A percentile compares a stretch with the other conserved stretches of the same genome.
Conservation (phyloP, 2,888 invertebrate genomes). For the Platypus cylindrus region DNA sequence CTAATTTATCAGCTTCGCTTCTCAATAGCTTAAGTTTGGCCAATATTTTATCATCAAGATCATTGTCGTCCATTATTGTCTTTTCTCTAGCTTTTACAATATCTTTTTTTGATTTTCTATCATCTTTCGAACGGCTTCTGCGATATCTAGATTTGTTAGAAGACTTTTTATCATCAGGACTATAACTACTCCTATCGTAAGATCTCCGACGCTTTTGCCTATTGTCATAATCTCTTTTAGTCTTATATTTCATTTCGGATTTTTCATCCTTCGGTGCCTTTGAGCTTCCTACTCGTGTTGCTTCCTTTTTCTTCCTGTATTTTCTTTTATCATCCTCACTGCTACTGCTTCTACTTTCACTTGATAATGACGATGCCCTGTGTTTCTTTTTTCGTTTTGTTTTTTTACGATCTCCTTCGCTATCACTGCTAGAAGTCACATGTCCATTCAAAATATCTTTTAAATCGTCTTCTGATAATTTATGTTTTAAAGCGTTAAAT, state of each 20-base stretch:
- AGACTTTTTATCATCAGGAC: constrained; percentile 8
- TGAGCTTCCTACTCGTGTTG: not conserved
- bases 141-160: too few species aligned
- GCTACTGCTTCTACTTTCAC: constrained; percentile 14
- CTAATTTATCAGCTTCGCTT: constrained; percentile 15
- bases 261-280: not conserved
- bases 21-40: constrained; percentile 10
- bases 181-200: constrained; percentile 5
- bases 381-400: constrained; percentile 12
- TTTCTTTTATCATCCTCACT: constrained; percentile 4
- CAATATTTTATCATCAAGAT: constrained; percentile 14
- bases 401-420: constrained; percentile 21
- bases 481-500: constrained; percentile 51
- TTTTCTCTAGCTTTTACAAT: constrained; percentile 3
- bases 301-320: constrained; percentile 3
- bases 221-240: not conserved
- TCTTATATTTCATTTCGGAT: not conserved
- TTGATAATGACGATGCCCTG: too few species aligned
- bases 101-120: constrained; percentile 7
- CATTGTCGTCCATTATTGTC: constrained; percentile 6
- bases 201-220: constrained; percentile 15
- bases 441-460: constrained; percentile 33
- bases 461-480: constrained; percentile 34
- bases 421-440: constrained; percentile 33
- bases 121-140: constrained; percentile 1